A percentile compares a stretch with the other conserved stretches of the same genome.
Evolutionary conservation across 2,888 invertebrate genomes (phyloP).

Genomic region (Achlya flavicornis): DNA sequence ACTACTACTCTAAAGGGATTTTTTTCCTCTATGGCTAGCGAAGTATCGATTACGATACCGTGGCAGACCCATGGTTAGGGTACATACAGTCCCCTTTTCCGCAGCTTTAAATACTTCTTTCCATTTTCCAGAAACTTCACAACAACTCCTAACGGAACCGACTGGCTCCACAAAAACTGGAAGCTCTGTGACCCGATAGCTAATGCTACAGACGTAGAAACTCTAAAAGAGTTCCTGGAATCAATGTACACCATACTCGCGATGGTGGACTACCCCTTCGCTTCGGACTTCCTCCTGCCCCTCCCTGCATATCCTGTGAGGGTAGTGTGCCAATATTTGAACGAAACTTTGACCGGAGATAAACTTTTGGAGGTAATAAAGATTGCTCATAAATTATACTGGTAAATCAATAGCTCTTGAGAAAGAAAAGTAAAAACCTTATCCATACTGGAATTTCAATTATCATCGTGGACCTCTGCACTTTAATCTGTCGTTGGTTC

Average conservation of each 20-base stretch:
- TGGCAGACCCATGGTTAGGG: no score
- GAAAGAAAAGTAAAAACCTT: no score
- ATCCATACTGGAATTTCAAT: no score
- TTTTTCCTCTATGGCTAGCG: no score
- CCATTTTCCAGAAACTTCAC: constrained; percentile 71
- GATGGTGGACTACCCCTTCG: constrained; percentile 98
- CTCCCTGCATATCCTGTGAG: constrained; percentile 94
- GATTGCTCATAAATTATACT: no score
- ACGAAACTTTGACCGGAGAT: constrained; percentile 70
- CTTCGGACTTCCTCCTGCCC: constrained; percentile 90
- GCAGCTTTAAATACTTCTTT: background rate
- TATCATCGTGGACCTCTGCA: no score
- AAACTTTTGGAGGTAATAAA: constrained; percentile 76
- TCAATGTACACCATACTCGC: constrained; percentile 91
- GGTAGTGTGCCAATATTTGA: constrained; percentile 83
- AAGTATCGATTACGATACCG: no score
- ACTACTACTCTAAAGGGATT: no score
- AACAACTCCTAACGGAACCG: constrained; percentile 85
- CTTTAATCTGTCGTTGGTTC: no score
- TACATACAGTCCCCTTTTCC: no score
- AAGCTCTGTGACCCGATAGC: constrained; percentile 89
- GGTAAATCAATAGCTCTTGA: no score
- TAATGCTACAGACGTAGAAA: constrained; percentile 61
- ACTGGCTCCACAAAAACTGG: constrained; percentile 88
- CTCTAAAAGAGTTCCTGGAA: constrained; percentile 87